Evolutionary conservation across 2,797 vertebrate genomes (phyloP).

Genomic region (Tragopan temminckii): DNA sequence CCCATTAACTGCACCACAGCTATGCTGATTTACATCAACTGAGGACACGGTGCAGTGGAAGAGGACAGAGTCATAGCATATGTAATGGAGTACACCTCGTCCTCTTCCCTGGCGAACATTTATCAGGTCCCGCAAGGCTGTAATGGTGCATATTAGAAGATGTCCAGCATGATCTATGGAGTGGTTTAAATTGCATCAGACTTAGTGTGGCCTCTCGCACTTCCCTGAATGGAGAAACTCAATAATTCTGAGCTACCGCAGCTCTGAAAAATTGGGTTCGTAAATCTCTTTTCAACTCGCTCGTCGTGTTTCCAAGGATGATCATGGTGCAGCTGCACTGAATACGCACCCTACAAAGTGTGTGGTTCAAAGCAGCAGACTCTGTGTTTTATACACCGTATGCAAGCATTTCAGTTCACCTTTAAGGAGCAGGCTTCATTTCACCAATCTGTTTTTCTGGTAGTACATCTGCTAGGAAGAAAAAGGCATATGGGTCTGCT

Average conservation of each 20-base stretch:
- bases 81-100: neutral
- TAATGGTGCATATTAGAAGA: neutral
- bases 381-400: neutral
- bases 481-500: constrained; percentile 20
- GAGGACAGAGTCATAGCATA: neutral
- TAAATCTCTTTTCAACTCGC: constrained; percentile 47
- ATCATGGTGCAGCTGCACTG: neutral
- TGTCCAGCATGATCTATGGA: constrained; percentile 61
- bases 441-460: constrained; percentile 10
- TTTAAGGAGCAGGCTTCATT: neutral
- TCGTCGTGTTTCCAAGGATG: neutral
- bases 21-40: neutral
- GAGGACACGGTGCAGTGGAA: neutral
- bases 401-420: neutral
- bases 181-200: constrained; percentile 59
- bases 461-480: neutral
- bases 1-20: neutral
- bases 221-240: constrained; percentile 21
- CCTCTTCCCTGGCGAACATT: neutral
- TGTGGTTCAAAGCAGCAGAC: neutral
- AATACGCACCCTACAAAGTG: neutral
- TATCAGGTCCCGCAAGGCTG: neutral
- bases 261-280: constrained; percentile 27
- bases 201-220: constrained; percentile 29
- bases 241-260: constrained; percentile 19